Evolutionary conservation across 2,113 vertebrate species (phyloP).

Genomic region (Lutjanus erythropterus): DNA sequence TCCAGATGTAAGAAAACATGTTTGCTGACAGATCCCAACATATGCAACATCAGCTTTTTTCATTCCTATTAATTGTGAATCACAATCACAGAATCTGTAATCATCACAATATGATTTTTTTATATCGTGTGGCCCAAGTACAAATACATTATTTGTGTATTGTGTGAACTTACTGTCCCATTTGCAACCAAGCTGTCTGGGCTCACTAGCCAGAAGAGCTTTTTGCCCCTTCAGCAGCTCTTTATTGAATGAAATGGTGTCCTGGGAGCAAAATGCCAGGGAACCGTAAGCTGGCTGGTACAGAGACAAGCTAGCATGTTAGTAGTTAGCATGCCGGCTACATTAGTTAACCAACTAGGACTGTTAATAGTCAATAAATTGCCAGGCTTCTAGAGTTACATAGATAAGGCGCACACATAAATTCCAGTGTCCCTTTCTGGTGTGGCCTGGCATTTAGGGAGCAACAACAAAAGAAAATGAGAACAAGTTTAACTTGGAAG

Average conservation of each 20-base stretch:
- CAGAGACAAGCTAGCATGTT: neutral
- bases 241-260: neutral
- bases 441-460: neutral
- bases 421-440: neutral
- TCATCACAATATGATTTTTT: too few species aligned
- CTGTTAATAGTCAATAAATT: neutral
- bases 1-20: too few species aligned
- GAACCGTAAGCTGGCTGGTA: neutral
- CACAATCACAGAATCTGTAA: too few species aligned
- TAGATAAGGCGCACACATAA: neutral
- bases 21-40: too few species aligned
- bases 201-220: neutral
- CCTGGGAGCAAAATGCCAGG: neutral
- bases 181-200: neutral
- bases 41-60: too few species aligned
- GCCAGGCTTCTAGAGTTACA: neutral
- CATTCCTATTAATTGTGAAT: too few species aligned
- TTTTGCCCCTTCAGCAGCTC: neutral
- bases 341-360: neutral
- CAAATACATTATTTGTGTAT: neutral
- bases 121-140: too few species aligned
- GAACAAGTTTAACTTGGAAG: neutral
- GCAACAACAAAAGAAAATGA: neutral
- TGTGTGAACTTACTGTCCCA: neutral
- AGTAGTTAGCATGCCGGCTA: neutral